phyloP scores from a whole-genome alignment of 2,888 invertebrate genomes.

The Onthophagus sagittarius region DNA sequence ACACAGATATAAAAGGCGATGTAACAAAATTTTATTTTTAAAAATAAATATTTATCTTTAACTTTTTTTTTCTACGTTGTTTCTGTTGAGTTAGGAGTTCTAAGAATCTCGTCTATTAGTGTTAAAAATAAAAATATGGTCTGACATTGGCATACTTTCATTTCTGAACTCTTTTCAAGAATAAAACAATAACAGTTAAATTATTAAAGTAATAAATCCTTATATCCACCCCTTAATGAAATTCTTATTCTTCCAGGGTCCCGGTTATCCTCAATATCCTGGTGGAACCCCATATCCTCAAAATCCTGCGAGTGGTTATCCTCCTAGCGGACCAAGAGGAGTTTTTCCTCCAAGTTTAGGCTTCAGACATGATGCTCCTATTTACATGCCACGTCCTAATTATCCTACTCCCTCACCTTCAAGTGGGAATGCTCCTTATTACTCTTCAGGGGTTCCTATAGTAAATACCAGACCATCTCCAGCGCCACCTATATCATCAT shows the following conservation, averaged over 20 bases:
- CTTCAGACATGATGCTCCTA: constrained; percentile 45
- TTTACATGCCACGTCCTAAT: constrained; percentile 48
- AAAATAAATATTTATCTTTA: not conserved
- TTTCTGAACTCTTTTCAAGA: not conserved
- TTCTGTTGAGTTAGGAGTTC: no score
- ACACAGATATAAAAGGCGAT: not conserved
- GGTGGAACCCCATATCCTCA: constrained; percentile 17
- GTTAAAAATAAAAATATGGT: no score
- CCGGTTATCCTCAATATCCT: constrained; percentile 21
- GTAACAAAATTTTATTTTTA: not conserved
- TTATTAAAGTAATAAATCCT: no score
- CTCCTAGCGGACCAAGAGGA: constrained; percentile 35
- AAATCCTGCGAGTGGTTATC: constrained; percentile 38
- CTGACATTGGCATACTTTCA: no score
- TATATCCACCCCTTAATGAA: not conserved
- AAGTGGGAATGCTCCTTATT: not conserved
- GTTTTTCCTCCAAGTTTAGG: constrained; percentile 51
- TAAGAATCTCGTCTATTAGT: no score
- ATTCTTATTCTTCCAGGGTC: constrained; percentile 23
- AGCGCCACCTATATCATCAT: constrained; percentile 20
- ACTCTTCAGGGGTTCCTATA: not conserved
- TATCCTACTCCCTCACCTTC: constrained; percentile 20
- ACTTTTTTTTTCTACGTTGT: not conserved
- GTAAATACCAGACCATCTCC: not conserved
- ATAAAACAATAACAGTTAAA: no score